Evolutionary conservation across 1,140 invertebrate species (phyloP), one percentile per base, ranked within the genome.

Genomic region (Tribolium madens): DNA sequence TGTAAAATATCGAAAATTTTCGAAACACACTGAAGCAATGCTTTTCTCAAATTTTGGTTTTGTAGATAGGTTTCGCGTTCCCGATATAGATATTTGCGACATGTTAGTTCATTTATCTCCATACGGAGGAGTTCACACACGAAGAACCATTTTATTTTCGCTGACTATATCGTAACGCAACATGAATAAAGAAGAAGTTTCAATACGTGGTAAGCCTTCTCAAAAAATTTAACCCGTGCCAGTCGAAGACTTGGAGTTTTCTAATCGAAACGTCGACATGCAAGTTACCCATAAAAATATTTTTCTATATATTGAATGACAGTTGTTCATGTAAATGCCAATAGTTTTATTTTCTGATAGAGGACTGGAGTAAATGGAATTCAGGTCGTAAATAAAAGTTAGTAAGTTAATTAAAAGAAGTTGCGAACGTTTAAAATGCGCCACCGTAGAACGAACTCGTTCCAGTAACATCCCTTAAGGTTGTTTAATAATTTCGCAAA

Each of bases 141-240:
- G 80, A 75, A 79, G 68, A 79, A 15, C 75, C 82, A 82, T 83
- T 83, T 82, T 83, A 83, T 83, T 83, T 82, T 82, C 79, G 82
- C 81, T 80, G 82, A 83, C 79, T 82, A 79, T 80, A 81, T 82
- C 72, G 77, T 64, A 78, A 83, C 80, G 82, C 79, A 71, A 75
- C 79, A 80, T 81, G 82, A 83, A 83, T 83, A 81, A 78, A 76
- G 78, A 81, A 75, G 71, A 74, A 57, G 71, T 9, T 26, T 33
- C 73, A 10, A 76, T 76, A 82, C 81, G 81, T 82, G 81, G 70
- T 79, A 76, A 53, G 78, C 47, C 70, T 80, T 14, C 53, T 57
- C 48, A 73, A 81, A 75, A 77, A 77, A 70, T 57, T 50, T 14
- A 64, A 64, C 73, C 50, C 52, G 50, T 71, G 69, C 48, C 57